Percentiles rank a stretch among this genome's conserved stretches.
Conservation (phyloP, 2,888 invertebrate species). For the Helleia helle region DNA sequence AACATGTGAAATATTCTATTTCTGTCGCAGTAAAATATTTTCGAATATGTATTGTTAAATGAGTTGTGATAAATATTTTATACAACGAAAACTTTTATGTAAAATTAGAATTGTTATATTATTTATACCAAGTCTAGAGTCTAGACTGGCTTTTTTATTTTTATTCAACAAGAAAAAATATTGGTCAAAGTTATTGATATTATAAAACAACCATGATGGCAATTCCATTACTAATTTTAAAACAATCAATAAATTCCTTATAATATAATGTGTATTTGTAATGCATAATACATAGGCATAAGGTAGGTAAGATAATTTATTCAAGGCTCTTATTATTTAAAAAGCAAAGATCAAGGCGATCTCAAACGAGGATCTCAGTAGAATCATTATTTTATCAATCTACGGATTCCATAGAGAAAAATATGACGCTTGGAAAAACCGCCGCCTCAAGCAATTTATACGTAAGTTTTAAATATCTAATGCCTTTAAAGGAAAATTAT, state of each 20-base stretch:
- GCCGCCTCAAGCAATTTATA: neutral
- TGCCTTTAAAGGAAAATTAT: slow-evolving; percentile 1
- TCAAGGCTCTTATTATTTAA: neutral
- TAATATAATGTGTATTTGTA: neutral
- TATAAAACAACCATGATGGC: too few species aligned
- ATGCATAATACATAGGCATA: neutral
- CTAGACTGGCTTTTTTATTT: too few species aligned
- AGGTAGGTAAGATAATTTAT: slow-evolving; percentile 4
- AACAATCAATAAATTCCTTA: neutral
- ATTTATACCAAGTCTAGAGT: too few species aligned
- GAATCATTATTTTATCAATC: neutral
- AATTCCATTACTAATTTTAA: too few species aligned
- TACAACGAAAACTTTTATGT: too few species aligned
- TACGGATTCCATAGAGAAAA: neutral
- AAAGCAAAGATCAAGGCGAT: neutral
- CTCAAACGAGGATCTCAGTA: neutral
- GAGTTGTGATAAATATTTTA: too few species aligned
- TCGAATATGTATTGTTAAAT: too few species aligned
- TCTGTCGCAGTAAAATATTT: too few species aligned
- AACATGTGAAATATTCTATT: too few species aligned
- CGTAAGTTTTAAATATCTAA: neutral
- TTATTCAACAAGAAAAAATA: too few species aligned
- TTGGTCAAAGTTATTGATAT: too few species aligned
- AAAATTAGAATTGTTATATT: too few species aligned
- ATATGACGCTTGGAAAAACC: neutral